A percentile compares a stretch with the other conserved stretches of the same genome.
Evolutionary conservation across 2,888 invertebrate species (phyloP).

Genomic region (Patella pellucida): DNA sequence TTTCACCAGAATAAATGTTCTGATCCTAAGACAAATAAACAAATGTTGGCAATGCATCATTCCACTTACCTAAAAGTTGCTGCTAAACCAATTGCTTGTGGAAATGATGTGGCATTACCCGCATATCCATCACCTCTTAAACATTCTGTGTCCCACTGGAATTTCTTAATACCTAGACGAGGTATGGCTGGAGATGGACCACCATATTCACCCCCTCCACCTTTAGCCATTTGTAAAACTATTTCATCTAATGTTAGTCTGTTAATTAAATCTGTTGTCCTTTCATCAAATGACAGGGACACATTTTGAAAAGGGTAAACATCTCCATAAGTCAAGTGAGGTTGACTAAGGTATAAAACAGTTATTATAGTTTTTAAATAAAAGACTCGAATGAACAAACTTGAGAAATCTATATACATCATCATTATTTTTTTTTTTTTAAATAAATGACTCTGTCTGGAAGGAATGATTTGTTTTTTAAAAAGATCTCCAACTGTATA

Average conservation of each 20-base stretch:
- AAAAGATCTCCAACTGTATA: too few relatives aligned
- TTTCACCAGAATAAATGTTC: too few relatives aligned
- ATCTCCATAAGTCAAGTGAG: neutral
- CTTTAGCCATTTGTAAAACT: slow-evolving; percentile 51
- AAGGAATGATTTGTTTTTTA: too few relatives aligned
- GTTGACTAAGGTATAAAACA: too few relatives aligned
- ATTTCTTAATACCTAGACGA: slow-evolving; percentile 52
- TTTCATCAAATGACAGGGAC: slow-evolving; percentile 56
- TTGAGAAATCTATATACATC: too few relatives aligned
- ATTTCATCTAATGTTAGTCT: slow-evolving; percentile 61
- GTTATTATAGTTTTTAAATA: too few relatives aligned
- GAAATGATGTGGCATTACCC: slow-evolving; percentile 57
- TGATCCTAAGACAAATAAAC: too few relatives aligned
- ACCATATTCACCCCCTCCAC: slow-evolving; percentile 44
- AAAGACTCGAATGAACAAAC: too few relatives aligned
- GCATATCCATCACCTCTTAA: slow-evolving; percentile 51
- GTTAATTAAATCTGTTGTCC: slow-evolving; percentile 61
- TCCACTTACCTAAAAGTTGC: slow-evolving; percentile 54
- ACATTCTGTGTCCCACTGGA: slow-evolving; percentile 60
- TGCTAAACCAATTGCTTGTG: slow-evolving; percentile 57
- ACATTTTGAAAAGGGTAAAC: slow-evolving; percentile 61
- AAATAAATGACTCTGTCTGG: too few relatives aligned
- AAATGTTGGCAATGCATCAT: too few relatives aligned
- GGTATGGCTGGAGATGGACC: slow-evolving; percentile 48
- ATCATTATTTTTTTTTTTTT: too few relatives aligned